These are phyloP conservation scores for Drosophila serrata DNA, from an alignment of 1,140 invertebrate species.

Conservation along the genomic window DNA sequence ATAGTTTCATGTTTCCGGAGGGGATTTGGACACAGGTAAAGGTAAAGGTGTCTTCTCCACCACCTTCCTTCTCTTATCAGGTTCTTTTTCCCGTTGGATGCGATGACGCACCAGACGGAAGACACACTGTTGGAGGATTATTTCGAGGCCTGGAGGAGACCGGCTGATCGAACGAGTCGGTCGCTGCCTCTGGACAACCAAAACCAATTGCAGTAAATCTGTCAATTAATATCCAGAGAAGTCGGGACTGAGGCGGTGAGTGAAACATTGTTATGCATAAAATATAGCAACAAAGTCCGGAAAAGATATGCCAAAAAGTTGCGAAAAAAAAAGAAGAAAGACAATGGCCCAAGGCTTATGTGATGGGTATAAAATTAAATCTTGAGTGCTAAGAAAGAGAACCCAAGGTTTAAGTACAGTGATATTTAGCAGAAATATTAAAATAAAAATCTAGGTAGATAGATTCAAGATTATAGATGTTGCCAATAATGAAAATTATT, in stretches of 20 bases:
- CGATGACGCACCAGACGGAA: slow-evolving; percentile 26
- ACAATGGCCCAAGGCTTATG: neutral
- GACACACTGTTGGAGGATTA: slow-evolving; percentile 5
- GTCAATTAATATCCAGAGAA: slow-evolving; percentile 64
- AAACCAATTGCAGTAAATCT: slow-evolving; percentile 77
- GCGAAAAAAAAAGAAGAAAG: slow-evolving; percentile 24
- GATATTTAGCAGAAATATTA: neutral
- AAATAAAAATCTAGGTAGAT: no score
- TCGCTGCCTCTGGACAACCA: slow-evolving; percentile 57
- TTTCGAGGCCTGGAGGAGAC: slow-evolving; percentile 5
- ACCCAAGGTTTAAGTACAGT: neutral
- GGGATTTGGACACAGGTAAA: slow-evolving; percentile 10
- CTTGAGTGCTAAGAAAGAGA: no score
- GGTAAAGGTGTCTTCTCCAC: slow-evolving; percentile 24
- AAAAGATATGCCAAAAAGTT: slow-evolving; percentile 26
- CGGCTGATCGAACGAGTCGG: slow-evolving; percentile 45
- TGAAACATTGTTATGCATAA: slow-evolving; percentile 32
- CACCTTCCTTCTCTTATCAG: no score
- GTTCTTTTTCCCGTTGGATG: slow-evolving; percentile 5
- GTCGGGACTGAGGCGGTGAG: slow-evolving; percentile 35
- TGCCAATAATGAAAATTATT: no score
- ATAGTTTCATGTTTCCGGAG: slow-evolving; percentile 35
- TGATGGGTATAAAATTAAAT: no score
- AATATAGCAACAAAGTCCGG: slow-evolving; percentile 38
- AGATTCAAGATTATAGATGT: no score